Percentiles rank a stretch among this genome's conserved stretches.
Conservation (phyloP, 1,140 invertebrate genomes). For the Drosophila ogumai region DNA sequence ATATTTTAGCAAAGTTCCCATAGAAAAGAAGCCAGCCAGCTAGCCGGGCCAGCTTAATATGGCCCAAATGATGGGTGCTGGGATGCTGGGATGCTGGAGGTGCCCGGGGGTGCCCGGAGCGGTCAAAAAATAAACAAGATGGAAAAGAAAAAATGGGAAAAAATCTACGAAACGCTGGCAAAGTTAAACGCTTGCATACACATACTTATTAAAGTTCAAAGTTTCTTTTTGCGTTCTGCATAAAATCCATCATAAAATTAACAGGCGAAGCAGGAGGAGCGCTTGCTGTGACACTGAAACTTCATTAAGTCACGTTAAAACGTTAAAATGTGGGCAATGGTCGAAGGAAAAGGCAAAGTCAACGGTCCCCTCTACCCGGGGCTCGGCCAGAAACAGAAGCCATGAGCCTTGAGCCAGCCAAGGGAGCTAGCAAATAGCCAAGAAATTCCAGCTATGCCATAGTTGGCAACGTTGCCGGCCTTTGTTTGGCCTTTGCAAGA, state of each 20-base stretch:
- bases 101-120: background rate
- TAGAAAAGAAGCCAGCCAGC: conserved; percentile 58
- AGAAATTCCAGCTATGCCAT: conserved; percentile 51
- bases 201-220: conserved; percentile 70
- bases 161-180: conserved; percentile 60
- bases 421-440: conserved; percentile 42
- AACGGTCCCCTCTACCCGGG: background rate
- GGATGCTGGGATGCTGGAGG: background rate
- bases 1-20: conserved; percentile 73
- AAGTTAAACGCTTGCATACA: conserved; percentile 66
- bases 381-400: conserved; percentile 18
- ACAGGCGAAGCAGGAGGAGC: conserved; percentile 14
- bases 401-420: background rate
- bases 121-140: conserved; percentile 23
- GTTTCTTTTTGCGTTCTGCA: conserved; percentile 55
- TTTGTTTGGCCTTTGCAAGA: conserved; percentile 44
- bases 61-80: background rate
- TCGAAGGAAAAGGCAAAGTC: conserved; percentile 19
- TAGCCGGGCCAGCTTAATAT: conserved; percentile 27
- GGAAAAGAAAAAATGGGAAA: background rate
- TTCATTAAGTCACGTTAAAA: conserved; percentile 81
- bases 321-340: conserved; percentile 59
- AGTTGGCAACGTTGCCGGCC: conserved; percentile 48
- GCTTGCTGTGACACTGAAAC: conserved; percentile 76
- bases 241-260: conserved; percentile 79